Percentiles rank a stretch among this genome's conserved stretches.
These are phyloP conservation scores for Dromaius novaehollandiae DNA, from an alignment of 2,113 vertebrate genomes.

Conservation along the genomic window DNA sequence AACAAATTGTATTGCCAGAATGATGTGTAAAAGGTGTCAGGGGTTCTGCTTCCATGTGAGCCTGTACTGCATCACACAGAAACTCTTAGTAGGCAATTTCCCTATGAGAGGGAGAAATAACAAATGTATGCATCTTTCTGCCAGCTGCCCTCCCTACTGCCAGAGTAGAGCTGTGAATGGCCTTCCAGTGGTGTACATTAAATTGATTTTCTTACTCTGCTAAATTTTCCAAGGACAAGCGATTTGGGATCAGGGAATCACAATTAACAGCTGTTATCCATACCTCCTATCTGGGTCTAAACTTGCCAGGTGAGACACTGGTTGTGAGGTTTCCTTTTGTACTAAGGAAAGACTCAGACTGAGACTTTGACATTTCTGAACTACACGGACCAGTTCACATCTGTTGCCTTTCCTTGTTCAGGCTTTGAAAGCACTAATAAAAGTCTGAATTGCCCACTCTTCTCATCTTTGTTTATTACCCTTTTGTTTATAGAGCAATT, in stretches of 20 bases:
- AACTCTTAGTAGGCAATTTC: neutral
- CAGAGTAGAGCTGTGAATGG: neutral
- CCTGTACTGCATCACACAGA: neutral
- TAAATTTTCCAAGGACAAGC: neutral
- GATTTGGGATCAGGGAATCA: neutral
- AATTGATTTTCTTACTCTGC: accelerated
- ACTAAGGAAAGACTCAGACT: neutral
- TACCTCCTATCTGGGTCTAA: neutral
- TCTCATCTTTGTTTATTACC: neutral
- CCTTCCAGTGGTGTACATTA: neutral
- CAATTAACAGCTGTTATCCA: neutral
- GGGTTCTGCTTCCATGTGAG: neutral
- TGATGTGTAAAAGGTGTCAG: neutral
- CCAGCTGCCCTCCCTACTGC: neutral
- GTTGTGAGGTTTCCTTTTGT: neutral
- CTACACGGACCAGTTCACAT: neutral
- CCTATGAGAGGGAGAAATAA: neutral
- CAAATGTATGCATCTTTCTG: neutral
- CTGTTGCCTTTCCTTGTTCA: neutral
- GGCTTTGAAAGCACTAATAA: neutral
- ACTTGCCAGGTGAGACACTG: neutral
- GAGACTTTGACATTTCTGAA: neutral
- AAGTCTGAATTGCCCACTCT: neutral
- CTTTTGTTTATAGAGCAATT: neutral
- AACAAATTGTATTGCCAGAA: neutral